Percentiles rank a stretch among this genome's conserved stretches.
These are phyloP conservation scores for Pseudomyrmex concolor DNA, from an alignment of 1,140 invertebrate genomes.

Conservation along the genomic window DNA sequence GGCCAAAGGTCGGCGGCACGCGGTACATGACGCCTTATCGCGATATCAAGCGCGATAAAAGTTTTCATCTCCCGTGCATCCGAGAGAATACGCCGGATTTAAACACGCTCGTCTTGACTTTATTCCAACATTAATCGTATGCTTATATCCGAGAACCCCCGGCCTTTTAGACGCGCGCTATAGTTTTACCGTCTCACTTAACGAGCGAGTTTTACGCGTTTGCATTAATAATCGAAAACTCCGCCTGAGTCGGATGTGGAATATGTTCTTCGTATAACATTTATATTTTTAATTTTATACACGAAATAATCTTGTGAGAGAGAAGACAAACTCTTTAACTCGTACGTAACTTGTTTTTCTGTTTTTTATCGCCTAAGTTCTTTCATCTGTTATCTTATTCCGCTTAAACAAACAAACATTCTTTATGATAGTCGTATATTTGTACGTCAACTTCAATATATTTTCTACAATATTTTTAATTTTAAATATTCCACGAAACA, in stretches of 20 bases:
- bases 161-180: background rate
- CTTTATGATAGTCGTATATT: too few species aligned
- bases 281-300: background rate
- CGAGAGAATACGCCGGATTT: conserved; percentile 34
- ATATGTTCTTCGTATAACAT: background rate
- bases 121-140: conserved; percentile 44
- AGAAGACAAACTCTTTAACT: background rate
- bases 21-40: conserved; percentile 24
- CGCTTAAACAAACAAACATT: too few species aligned
- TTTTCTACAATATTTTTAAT: too few species aligned
- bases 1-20: background rate
- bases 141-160: conserved; percentile 32
- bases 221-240: conserved; percentile 34
- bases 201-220: conserved; percentile 18
- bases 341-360: too few species aligned
- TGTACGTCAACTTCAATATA: too few species aligned
- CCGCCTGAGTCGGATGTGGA: background rate
- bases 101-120: conserved; percentile 28
- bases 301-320: background rate
- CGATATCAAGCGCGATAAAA: conserved; percentile 54
- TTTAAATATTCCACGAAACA: too few species aligned
- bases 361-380: too few species aligned
- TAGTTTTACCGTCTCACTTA: conserved; percentile 8
- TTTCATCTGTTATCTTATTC: too few species aligned
- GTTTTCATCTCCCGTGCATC: conserved; percentile 46